Base-by-base conservation (phyloP, 2,113 vertebrate genomes). In the Rhizomys pruinosus region DNA sequence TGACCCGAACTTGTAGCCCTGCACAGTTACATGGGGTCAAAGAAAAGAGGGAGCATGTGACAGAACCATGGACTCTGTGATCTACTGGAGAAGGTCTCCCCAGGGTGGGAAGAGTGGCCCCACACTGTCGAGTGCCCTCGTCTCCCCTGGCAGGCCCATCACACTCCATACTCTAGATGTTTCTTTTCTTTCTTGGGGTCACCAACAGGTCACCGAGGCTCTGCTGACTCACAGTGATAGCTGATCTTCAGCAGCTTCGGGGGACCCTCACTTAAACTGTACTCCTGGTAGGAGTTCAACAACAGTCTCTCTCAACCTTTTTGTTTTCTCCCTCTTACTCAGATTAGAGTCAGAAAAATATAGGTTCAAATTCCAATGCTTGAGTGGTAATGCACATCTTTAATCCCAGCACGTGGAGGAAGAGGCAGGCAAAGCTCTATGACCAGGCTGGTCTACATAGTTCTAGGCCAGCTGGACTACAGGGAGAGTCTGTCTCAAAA, bases 181-280 rank as follows among this genome's bases (percentile, higher is more conserved):
- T 96, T 97, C 86, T 91, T 92, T 73, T 93, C 90, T 95, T 94
- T 92, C 76, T 93, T 80, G 88, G 80, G 91, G 84, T 96, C 87
- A 95, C 72, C 12, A 2, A 80, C 82, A 92, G 95, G 96, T 92
- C 79, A 4, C 66, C 92, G 79, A 93, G 96, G 47, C 76, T 94
- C 91, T 89, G 89, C 74, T 94, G 91, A 96, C 89, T 96, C 90
- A 86, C 15, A 80, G 44, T 0, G 12, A 93, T 95, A 93, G 95
- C 88, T 94, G 92, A 93, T 95, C 86, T 93, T 77, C 32, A 12
- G 90, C 68, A 92, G 86, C 59, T 78, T 78, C 71, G 76, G 87
- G 68, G 84, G 73, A 63, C 76, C 63, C 42, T 91, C 93, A 86
- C 78, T 73, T 15, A 88, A 61, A 32, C 55, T 29, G 25, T 57